Base-by-base conservation (phyloP, 2,113 vertebrate species). In the Stegastes partitus region DNA sequence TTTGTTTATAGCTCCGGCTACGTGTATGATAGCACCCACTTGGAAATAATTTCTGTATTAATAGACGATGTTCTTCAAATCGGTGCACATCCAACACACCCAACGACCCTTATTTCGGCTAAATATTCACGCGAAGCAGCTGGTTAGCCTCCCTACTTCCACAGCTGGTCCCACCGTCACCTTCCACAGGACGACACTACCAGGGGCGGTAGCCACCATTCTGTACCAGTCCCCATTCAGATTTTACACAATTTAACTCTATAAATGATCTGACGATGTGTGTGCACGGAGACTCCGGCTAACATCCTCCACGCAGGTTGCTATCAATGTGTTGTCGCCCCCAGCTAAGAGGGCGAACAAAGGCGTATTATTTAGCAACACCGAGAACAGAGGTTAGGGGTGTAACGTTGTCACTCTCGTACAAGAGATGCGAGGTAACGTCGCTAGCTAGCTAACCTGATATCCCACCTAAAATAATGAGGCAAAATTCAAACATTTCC, bases 391-490 rank as follows among this genome's bases (percentile, higher is more conserved):
- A 28, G 22, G 64, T 64, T 51, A 65, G 26, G 49, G 39, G 66
- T 73, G 81, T 67, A 42, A 45, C 44, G 71, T 76, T 50, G 51
- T 77, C 39, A 23, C 68, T 70, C 49, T 55, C 56, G 70, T 69
- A 67, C 74, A 64, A 58, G 18, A 56, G 68, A 73, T 53, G 55
- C 44, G 31, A 66, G 28, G 53, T 3, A 87, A 81, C 63, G 47
- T 47, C 79, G 84, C 79, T 77, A 84, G 79, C 87, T 69, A 50
- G 76, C 86, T 82, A 88, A 69, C 55, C 82, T 83, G 58, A 53
- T 54, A 10, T 81, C 75, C 65, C 42, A 77, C 75, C 61, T 67
- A 34, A 66, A 72, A 68, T 25, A 37, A 73, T n/a, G 25, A 67
- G 25, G 42, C 25, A 51, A 55, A 59, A 75, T 37, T 34, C 21